Conservation (phyloP, 1,140 invertebrate species). For the Anastatus disparis region DNA sequence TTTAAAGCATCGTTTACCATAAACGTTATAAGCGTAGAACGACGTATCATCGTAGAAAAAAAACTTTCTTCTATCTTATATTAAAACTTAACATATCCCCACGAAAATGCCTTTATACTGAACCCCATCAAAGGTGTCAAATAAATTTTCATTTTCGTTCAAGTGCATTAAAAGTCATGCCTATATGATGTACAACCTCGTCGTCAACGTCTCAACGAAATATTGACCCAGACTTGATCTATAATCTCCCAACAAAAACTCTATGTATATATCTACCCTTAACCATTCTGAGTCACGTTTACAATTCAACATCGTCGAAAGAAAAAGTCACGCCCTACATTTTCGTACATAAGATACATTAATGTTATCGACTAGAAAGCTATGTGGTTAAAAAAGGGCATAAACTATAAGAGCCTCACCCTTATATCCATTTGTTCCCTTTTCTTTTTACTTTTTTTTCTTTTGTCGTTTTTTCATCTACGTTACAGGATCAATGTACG, state of each 20-base stretch:
- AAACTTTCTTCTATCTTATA: no score
- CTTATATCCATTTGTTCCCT: neutral
- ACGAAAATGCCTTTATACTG: no score
- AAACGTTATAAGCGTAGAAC: neutral
- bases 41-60: no score
- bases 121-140: slow-evolving; percentile 7
- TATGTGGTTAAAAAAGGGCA: slow-evolving; percentile 21
- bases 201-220: neutral
- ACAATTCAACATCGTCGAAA: slow-evolving; percentile 21
- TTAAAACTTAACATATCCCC: neutral
- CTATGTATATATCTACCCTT: slow-evolving; percentile 54
- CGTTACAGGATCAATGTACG: no score
- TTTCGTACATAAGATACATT: slow-evolving; percentile 50
- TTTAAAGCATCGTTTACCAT: neutral
- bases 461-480: slow-evolving; percentile 1
- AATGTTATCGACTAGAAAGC: slow-evolving; percentile 56
- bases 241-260: no score
- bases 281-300: slow-evolving; percentile 48
- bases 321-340: slow-evolving; percentile 50
- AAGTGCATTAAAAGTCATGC: neutral
- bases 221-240: slow-evolving; percentile 49
- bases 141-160: slow-evolving; percentile 24
- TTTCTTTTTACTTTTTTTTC: no score
- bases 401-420: neutral
- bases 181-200: no score